Percentiles rank a stretch among this genome's conserved stretches.
Evolutionary conservation across 1,140 invertebrate species (phyloP).

Genomic region (Yoshiicerus persimilis): DNA sequence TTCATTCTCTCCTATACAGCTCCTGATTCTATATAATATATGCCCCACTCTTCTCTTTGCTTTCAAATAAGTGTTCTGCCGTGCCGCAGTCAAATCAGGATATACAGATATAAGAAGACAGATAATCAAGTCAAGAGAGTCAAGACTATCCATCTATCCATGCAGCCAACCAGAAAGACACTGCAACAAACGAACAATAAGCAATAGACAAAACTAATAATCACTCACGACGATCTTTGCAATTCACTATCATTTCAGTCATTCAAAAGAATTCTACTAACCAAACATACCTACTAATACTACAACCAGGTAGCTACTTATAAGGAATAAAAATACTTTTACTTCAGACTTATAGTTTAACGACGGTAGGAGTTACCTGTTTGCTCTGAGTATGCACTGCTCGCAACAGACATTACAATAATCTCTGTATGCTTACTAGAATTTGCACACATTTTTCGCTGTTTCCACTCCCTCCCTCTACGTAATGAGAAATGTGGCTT

Average conservation of each 20-base stretch:
- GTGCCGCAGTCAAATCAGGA: neutral
- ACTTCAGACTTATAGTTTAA: no score
- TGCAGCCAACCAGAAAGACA: neutral
- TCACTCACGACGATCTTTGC: neutral
- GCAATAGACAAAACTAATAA: slow-evolving; percentile 3
- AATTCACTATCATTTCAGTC: neutral
- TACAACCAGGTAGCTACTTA: neutral
- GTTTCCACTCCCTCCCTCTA: no score
- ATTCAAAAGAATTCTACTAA: neutral
- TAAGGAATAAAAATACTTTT: no score
- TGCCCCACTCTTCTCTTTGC: neutral
- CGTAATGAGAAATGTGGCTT: no score
- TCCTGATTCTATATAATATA: neutral
- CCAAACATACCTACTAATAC: neutral
- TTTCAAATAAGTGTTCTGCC: no score
- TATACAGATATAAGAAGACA: neutral
- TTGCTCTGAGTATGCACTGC: no score
- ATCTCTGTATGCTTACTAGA: no score
- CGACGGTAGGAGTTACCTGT: no score
- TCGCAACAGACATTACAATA: no score
- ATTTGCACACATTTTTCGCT: no score
- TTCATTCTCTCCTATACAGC: neutral
- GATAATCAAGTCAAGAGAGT: neutral
- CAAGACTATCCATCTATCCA: neutral
- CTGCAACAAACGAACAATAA: neutral